A percentile compares a stretch with the other conserved stretches of the same genome.
Conservation (phyloP, 2,113 vertebrate species). For the Mormyrus iriodes region DNA sequence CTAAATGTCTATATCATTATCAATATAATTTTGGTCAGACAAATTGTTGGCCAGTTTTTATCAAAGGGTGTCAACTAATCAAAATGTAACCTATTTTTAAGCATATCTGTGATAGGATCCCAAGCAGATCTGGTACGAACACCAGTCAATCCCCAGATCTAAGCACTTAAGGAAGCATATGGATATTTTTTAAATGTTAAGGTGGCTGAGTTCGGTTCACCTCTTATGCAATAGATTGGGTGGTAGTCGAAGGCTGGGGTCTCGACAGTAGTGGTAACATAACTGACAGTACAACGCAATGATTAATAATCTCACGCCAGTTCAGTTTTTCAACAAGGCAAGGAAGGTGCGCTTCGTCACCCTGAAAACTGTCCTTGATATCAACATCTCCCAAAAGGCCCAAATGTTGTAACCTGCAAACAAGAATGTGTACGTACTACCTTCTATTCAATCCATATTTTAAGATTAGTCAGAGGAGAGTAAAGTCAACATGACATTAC, state of each 20-base stretch:
- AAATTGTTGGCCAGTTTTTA: neutral
- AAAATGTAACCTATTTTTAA: neutral
- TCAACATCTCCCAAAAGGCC: neutral
- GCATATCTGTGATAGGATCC: neutral
- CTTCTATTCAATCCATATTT: neutral
- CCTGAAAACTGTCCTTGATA: neutral
- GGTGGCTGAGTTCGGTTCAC: no score
- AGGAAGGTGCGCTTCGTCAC: neutral
- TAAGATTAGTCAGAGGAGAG: neutral
- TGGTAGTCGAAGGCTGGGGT: no score
- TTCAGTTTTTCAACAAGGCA: neutral
- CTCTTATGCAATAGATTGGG: no score
- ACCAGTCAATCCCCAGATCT: neutral
- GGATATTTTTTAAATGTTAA: no score
- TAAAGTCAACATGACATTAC: neutral
- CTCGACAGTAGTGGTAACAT: no score
- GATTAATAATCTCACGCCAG: neutral
- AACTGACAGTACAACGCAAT: no score
- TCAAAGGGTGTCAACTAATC: neutral
- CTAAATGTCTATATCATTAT: neutral
- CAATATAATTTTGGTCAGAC: neutral
- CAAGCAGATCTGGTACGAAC: neutral
- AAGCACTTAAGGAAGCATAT: neutral
- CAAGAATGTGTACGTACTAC: neutral
- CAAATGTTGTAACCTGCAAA: neutral